phyloP scores from a whole-genome alignment of 1,140 invertebrate genomes.

The Mycetomoellerius zeteki region DNA sequence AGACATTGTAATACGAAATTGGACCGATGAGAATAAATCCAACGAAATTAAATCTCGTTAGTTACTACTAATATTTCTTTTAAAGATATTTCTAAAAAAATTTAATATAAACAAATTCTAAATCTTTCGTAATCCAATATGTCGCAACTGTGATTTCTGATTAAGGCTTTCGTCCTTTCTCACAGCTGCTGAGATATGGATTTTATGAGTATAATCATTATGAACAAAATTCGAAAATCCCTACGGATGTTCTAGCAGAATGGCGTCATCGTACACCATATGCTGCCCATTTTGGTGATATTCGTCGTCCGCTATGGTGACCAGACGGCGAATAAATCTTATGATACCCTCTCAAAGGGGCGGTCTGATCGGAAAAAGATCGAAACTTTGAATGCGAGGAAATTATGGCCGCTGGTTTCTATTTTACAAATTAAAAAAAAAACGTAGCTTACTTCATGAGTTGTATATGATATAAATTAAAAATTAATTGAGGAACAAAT shows the following conservation, averaged over 20 bases:
- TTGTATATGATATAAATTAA: not conserved
- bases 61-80: not conserved
- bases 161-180: slow-evolving; percentile 33
- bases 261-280: slow-evolving; percentile 83
- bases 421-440: slow-evolving; percentile 37
- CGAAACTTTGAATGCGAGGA: slow-evolving; percentile 32
- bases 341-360: slow-evolving; percentile 53
- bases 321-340: slow-evolving; percentile 67
- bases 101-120: not conserved
- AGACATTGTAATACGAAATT: too few relatives aligned
- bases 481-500: not conserved
- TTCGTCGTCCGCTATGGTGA: slow-evolving; percentile 56
- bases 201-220: slow-evolving; percentile 75
- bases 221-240: slow-evolving; percentile 70
- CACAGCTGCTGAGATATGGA: slow-evolving; percentile 28
- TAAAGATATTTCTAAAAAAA: not conserved
- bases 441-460: not conserved
- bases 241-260: slow-evolving; percentile 78
- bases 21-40: too few relatives aligned
- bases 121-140: not conserved
- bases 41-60: not conserved
- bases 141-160: slow-evolving; percentile 33
- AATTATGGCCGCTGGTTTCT: slow-evolving; percentile 13
- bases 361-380: slow-evolving; percentile 65
- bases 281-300: slow-evolving; percentile 81